Base-by-base conservation (phyloP, 2,113 vertebrate species). In the Callaeas wilsoni region DNA sequence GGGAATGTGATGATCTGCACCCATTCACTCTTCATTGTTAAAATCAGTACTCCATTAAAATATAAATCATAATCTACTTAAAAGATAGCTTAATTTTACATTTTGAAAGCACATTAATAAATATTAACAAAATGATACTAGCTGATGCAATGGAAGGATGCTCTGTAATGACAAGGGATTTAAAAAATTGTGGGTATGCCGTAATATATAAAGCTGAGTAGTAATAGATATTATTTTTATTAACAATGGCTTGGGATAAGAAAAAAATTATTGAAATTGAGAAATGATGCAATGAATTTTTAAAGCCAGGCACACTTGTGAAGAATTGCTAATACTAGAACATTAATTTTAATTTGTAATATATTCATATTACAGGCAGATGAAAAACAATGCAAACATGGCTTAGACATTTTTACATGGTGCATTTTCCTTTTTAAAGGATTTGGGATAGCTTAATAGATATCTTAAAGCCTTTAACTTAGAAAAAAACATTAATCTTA, bases 351-450 rank as follows among this genome's bases (percentile, higher is more conserved):
- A 29, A 27, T 81, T 97, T 97, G 35, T 39, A 97, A 74, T 90
- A 94, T 94, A 93, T 96, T 95, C 33, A 37, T 47, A 41, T 90
- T 90, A 62, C 90, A 92, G 86, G 84, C 46, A 93, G 75, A 96
- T 95, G 93, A 92, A 96, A 97, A 93, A 53, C 70, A 97, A 94
- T 90, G n/a, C 55, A 93, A 93, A 77, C 69, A 52, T 94, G 69
- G 37, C 32, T 32, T 84, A 60, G 80, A 50, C 67, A 94, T 97
- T 35, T 89, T 47, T 90, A 84, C 84, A 92, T 97, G 88, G 94
- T 94, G 84, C 62, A 92, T 42, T 97, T 93, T 91, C 97, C 88
- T 73, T 97, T 90, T 60, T 83, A 89, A 84, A 94, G 71, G 41
- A 70, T 95, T 86, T 96, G 69, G 87, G 74, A 73, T 22, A 67